Evolutionary conservation across 2,888 invertebrate species (phyloP), one percentile per base, ranked within the genome.

Genomic region (Calameuta idolon): DNA sequence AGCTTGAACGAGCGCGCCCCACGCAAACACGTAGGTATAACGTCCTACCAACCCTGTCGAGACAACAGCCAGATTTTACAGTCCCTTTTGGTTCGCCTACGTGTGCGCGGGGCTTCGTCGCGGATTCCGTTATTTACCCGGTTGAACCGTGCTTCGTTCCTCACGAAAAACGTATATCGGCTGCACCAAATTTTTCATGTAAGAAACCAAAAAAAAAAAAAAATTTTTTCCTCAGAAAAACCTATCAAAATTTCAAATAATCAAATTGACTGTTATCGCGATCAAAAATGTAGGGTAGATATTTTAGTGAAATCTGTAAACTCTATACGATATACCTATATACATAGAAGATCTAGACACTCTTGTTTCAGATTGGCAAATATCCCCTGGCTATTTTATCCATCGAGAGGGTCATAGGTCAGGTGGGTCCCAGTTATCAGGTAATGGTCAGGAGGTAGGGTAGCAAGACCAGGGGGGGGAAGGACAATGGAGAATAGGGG

Each of bases 341-440:
- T 37, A 12, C 12, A 37, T 37, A 4, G 4, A 15, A 12, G 12
- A 37, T 4, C 12, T 12, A 37, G 12, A 37, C 12, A 37, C 3
- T 12, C 3, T 37, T 84, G 83, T 86, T 86, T 83, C 83, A 82
- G 82, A 86, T 85, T 86, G 78, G 87, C 87, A 84, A 88, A 88
- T 88, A 85, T 88, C 87, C 87, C 82, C 81, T 83, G 85, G 83
- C 85, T 86, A 87, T 86, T 87, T 87, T 73, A 75, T 69, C 82
- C 84, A 87, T 85, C 87, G 82, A 80, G 80, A 82, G 87, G 87
- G 85, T 86, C 85, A 86, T 87, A 86, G 83, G 79, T 82, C 85
- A 81, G 81, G 69, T 77, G 79, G 75, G 74, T 79, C 80, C 73
- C 15, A 40, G 37, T 68, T 23, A 23, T 23, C 31, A 69, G 75